These are phyloP conservation scores for Brotula barbata DNA, from an alignment of 2,797 vertebrate species.

Conservation along the genomic window DNA sequence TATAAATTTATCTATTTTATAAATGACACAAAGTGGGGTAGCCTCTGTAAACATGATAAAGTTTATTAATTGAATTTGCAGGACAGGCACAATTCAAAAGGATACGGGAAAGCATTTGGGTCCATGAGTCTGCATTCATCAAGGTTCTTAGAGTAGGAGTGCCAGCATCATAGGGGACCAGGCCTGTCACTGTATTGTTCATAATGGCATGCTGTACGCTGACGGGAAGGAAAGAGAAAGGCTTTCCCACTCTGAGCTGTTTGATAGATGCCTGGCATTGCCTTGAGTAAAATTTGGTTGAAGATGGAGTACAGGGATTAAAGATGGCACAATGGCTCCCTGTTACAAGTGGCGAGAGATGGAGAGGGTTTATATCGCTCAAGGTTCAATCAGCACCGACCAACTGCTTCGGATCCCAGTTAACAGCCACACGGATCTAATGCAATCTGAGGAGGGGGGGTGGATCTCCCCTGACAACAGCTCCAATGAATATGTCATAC, in stretches of 20 bases:
- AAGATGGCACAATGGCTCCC: slow-evolving; percentile 46
- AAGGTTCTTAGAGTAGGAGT: slow-evolving; percentile 11
- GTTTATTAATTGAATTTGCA: not conserved
- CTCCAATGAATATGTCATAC: not conserved
- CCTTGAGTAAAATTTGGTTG: slow-evolving; percentile 21
- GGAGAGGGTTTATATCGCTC: slow-evolving; percentile 49
- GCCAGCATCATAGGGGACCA: not conserved
- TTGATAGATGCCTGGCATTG: slow-evolving; percentile 39
- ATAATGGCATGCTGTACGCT: slow-evolving; percentile 46
- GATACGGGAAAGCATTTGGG: not conserved
- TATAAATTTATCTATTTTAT: too few relatives aligned
- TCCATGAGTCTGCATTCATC: slow-evolving; percentile 20
- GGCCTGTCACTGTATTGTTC: slow-evolving; percentile 46
- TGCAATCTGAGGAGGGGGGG: slow-evolving; percentile 50
- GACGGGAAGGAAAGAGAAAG: slow-evolving; percentile 35
- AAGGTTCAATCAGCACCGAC: slow-evolving; percentile 48
- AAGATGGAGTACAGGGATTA: slow-evolving; percentile 45
- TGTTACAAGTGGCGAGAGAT: slow-evolving; percentile 43
- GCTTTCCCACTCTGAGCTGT: slow-evolving; percentile 40
- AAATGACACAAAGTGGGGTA: too few relatives aligned
- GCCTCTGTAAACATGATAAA: too few relatives aligned
- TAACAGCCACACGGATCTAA: slow-evolving; percentile 32
- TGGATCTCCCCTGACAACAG: slow-evolving; percentile 33
- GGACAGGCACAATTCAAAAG: not conserved
- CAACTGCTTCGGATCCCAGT: slow-evolving; percentile 31